Evolutionary conservation across 1,140 invertebrate species (phyloP).

Genomic region (Teleogryllus occipitalis): DNA sequence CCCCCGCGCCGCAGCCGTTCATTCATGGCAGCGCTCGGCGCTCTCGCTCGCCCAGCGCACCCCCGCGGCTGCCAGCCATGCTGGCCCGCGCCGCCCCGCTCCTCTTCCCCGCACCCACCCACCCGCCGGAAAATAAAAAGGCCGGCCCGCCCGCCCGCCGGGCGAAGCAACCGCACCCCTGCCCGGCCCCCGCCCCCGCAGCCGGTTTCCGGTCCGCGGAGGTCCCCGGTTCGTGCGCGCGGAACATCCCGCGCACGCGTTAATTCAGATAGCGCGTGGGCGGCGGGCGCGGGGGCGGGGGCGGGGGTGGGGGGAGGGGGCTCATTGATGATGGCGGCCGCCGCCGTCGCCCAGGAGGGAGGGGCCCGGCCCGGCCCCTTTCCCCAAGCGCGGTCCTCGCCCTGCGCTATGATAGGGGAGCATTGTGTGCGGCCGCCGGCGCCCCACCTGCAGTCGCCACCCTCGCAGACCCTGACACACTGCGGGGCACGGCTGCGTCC

Average conservation of each 20-base stretch:
- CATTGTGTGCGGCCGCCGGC: too few relatives aligned
- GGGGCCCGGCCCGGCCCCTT: background rate
- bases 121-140: background rate
- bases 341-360: conserved; percentile 20
- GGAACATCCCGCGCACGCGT: background rate
- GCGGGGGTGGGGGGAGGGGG: conserved; percentile 21
- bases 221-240: conserved; percentile 8
- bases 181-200: conserved; percentile 2
- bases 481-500: too few relatives aligned
- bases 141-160: conserved; percentile 10
- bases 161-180: background rate
- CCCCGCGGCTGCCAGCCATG: too few relatives aligned
- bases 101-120: too few relatives aligned
- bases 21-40: too few relatives aligned
- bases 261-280: background rate
- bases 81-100: too few relatives aligned
- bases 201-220: background rate
- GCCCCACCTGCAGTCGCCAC: background rate
- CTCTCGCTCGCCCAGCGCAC: too few relatives aligned
- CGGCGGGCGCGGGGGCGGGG: conserved; percentile 19
- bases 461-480: background rate
- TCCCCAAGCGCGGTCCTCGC: too few relatives aligned
- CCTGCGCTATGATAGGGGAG: too few relatives aligned
- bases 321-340: conserved; percentile 25
- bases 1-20: too few relatives aligned